These are phyloP conservation scores for Bombus sylvicola DNA, from an alignment of 1,140 invertebrate genomes.

Conservation along the genomic window DNA sequence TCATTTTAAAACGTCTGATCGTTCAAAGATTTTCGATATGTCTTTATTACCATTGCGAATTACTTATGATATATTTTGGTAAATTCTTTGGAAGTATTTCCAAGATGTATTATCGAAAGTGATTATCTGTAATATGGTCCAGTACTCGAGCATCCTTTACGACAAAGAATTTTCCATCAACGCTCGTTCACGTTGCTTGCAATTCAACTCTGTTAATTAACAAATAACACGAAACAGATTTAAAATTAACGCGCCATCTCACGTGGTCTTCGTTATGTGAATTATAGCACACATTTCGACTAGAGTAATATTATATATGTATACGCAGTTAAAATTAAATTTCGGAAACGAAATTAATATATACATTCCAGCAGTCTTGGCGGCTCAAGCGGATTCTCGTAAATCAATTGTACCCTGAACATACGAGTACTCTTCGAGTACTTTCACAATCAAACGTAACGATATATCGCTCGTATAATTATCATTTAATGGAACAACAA, in stretches of 20 bases:
- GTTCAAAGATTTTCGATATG: slow-evolving; percentile 9
- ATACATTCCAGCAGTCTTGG: slow-evolving; percentile 67
- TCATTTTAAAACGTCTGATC: slow-evolving; percentile 2
- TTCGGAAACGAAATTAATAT: slow-evolving; percentile 57
- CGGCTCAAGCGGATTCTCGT: slow-evolving; percentile 48
- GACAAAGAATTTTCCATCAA: slow-evolving; percentile 43
- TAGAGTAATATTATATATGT: slow-evolving; percentile 62
- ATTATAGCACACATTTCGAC: slow-evolving; percentile 57
- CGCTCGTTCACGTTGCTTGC: background rate
- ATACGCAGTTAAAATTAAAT: slow-evolving; percentile 59
- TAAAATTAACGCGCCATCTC: slow-evolving; percentile 35
- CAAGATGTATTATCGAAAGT: slow-evolving; percentile 12
- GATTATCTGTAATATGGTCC: background rate
- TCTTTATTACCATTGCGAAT: background rate
- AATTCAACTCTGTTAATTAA: slow-evolving; percentile 31
- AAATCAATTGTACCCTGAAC: slow-evolving; percentile 24
- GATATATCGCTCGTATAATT: slow-evolving; percentile 14
- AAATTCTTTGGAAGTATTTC: background rate
- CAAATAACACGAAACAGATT: slow-evolving; percentile 44
- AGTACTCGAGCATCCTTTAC: slow-evolving; percentile 29
- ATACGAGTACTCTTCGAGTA: background rate
- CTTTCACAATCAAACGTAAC: slow-evolving; percentile 9
- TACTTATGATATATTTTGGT: background rate
- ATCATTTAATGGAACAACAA: slow-evolving; percentile 41
- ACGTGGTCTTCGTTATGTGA: slow-evolving; percentile 27